Conservation (phyloP, 2,888 invertebrate genomes). For the Dromius quadrimaculatus region DNA sequence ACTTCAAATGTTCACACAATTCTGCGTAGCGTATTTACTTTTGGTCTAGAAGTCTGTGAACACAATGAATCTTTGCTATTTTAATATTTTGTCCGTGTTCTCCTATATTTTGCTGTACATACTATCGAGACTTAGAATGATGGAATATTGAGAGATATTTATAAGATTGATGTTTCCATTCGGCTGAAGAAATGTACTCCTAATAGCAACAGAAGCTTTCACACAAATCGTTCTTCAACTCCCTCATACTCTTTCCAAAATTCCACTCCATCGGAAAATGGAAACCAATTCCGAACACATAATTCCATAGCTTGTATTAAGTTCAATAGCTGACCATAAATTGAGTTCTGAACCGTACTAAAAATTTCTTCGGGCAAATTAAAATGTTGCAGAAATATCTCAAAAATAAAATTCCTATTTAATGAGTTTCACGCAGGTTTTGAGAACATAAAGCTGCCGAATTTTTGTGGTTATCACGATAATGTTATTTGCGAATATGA, state of each 20-base stretch:
- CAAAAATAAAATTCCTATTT: constrained; percentile 20
- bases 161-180: too few relatives aligned
- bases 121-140: too few relatives aligned
- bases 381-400: constrained; percentile 21
- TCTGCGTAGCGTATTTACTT: too few relatives aligned
- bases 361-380: constrained; percentile 1
- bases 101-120: too few relatives aligned
- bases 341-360: neutral
- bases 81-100: too few relatives aligned
- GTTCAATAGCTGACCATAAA: neutral
- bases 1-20: too few relatives aligned
- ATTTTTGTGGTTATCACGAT: constrained; percentile 31
- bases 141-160: too few relatives aligned
- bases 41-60: too few relatives aligned
- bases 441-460: constrained; percentile 13
- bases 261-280: constrained; percentile 20
- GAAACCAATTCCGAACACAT: constrained; percentile 14
- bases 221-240: neutral
- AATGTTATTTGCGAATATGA: constrained; percentile 18
- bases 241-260: constrained; percentile 28
- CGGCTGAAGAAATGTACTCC: too few relatives aligned
- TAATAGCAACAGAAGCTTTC: too few relatives aligned
- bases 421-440: constrained; percentile 11
- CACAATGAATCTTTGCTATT: too few relatives aligned
- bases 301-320: constrained; percentile 23